Base-by-base conservation (phyloP, 2,888 invertebrate genomes). In the Drosophila mercatorum region DNA sequence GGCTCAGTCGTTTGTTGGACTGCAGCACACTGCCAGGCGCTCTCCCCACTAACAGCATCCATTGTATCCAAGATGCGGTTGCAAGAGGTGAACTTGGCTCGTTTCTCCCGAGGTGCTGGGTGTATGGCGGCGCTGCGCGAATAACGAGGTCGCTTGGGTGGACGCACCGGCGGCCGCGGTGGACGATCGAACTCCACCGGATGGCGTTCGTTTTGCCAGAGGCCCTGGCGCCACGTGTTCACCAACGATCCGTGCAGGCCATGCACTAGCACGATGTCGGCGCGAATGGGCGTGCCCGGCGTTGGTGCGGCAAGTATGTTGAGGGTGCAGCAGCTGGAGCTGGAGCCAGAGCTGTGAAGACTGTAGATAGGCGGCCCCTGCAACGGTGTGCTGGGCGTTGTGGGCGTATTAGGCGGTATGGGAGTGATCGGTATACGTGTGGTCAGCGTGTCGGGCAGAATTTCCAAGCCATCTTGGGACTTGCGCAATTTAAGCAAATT, bases 241-340 rank as follows among this genome's bases (percentile, higher is more conserved):
- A 95, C 94, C 38, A 96, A 93, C 0, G 97, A 97, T 0, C 96
- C 95, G 61, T 93, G 93, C 26, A 93, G 80, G 0, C 92, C 97
- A 88, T 98, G 97, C 0, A 97, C 95, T 88, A 98, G 97, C 26
- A 98, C 95, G 28, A 97, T 95, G 90, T 98, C 97, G 3, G 94
- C 94, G 5, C 91, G 90, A 49, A 93, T 93, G 2, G 91, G 91
- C 8, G 77, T 80, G 28, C 92, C 92, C 6, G 89, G 76, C 10
- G 92, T 89, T 5, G 93, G 93, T 49, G 91, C 91, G 11, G 92
- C 92, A 41, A 93, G 81, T 11, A 93, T 82, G 57, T 93, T 90
- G 7, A 93, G 77, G 0, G 91, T 91, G 58, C 92, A 92, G 68
- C 90, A 92, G 68, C 88, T 91, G 56, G 89, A 88, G 3, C 89